These are phyloP conservation scores for Ceyx erithaca DNA, from an alignment of 2,797 vertebrate genomes.

Conservation along the genomic window DNA sequence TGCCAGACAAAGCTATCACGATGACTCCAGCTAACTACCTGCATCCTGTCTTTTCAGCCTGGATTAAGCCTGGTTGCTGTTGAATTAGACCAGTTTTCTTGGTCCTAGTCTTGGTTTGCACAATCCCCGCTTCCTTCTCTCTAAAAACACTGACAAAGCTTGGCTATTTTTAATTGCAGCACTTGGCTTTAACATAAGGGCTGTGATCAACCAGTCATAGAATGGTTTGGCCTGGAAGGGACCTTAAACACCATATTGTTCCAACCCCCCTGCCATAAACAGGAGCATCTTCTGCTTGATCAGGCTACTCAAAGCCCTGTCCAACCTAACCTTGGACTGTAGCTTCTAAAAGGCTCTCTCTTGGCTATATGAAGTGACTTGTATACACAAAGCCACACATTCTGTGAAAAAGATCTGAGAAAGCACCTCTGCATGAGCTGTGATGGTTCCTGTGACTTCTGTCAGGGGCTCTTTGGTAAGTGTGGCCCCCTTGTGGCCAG, in stretches of 20 bases:
- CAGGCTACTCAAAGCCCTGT: neutral
- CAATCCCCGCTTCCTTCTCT: neutral
- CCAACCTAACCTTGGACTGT: neutral
- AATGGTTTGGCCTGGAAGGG: neutral
- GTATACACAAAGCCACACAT: accelerated
- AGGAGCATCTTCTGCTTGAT: neutral
- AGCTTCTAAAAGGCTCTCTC: neutral
- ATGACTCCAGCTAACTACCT: neutral
- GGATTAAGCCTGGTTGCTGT: neutral
- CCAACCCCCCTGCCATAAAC: neutral
- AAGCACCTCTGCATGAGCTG: neutral
- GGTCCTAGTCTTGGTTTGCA: neutral
- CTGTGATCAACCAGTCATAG: neutral
- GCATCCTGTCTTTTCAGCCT: neutral
- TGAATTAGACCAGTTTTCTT: neutral
- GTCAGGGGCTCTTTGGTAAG: neutral
- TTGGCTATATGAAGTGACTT: neutral
- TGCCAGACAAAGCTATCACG: neutral
- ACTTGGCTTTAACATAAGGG: neutral
- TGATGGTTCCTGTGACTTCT: neutral
- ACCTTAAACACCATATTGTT: neutral
- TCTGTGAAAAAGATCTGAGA: neutral
- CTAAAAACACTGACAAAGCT: neutral
- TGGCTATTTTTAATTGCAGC: neutral
- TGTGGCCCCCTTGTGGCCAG: neutral